Conservation (phyloP, 64 coral and sea anemone genomes). For the Actinia tenebrosa region DNA sequence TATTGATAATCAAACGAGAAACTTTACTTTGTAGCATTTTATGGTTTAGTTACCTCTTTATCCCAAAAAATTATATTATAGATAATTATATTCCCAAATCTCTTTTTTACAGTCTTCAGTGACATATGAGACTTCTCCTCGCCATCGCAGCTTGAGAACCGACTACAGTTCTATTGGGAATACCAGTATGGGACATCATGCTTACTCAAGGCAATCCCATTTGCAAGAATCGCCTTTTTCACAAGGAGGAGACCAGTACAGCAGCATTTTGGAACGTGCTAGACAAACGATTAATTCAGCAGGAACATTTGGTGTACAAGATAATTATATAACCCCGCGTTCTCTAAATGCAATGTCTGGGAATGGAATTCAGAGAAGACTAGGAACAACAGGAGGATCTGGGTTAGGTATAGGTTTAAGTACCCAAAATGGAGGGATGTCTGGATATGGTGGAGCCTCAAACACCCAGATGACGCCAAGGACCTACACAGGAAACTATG, state of each 20-base stretch:
- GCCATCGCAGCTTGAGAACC: background rate
- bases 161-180: constrained; percentile 15
- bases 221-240: background rate
- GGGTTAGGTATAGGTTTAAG: background rate
- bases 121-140: background rate
- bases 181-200: background rate
- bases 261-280: constrained; percentile 30
- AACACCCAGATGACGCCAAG: background rate
- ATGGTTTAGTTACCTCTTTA: too few relatives aligned
- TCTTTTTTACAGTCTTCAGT: background rate
- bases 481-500: background rate
- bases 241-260: constrained; percentile 8
- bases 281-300: constrained; percentile 43
- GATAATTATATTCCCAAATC: too few relatives aligned
- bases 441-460: background rate
- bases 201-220: background rate
- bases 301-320: background rate
- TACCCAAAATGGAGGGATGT: background rate
- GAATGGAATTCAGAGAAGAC: background rate
- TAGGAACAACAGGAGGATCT: background rate
- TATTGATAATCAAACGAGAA: too few relatives aligned
- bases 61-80: too few relatives aligned
- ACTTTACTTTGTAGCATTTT: too few relatives aligned
- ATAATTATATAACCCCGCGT: background rate
- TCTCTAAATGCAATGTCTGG: background rate